Evolutionary conservation across 1,140 invertebrate species (phyloP), one percentile per base, ranked within the genome.

Genomic region (Vollenhovia emeryi): DNA sequence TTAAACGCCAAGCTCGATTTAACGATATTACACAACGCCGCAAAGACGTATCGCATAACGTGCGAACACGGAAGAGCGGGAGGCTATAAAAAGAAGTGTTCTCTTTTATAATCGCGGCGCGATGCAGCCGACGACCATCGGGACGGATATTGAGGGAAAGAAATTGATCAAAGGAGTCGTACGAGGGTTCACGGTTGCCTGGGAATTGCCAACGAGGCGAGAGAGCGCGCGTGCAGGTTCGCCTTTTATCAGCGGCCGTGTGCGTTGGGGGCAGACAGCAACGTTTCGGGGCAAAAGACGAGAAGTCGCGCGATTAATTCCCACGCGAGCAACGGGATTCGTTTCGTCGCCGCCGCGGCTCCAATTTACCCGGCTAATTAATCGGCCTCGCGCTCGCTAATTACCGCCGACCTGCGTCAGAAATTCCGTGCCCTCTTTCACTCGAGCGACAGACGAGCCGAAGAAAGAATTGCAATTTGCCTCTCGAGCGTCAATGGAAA

Each of bases 121-220:
- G 76, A 66, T n/a, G 30, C 21, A 69, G 11, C 5, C 11, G 50
- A 11, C n/a, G 73, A 4, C 3, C 50, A 71, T 82, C 15, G 66
- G 15, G 50, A 45, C n/a, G 62, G 24, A 50, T 66, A 66, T 78
- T 24, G 59, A 33, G 8, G 9, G 24, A 24, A 71, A 71, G 40
- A 79, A 40, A 7, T 57, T 30, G 66, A 73, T 73, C 78, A 82
- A 82, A 82, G 78, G 24, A 43, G 59, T 82, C 24, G 78, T 52
- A 18, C 8, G 36, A 55, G 15, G 36, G 13, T 78, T 80, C 69
- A 62, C 43, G 74, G 59, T 55, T 55, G 76, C 33, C 21, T 80
- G 52, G 48, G 43, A 71, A 71, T 71, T 43, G 50, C n/a, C 66
- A 57, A 27, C 66, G n/a, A 59, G 43, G 66, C 66, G 78, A 57